phyloP scores from a whole-genome alignment of 2,113 vertebrate genomes.

The Ictalurus punctatus region DNA sequence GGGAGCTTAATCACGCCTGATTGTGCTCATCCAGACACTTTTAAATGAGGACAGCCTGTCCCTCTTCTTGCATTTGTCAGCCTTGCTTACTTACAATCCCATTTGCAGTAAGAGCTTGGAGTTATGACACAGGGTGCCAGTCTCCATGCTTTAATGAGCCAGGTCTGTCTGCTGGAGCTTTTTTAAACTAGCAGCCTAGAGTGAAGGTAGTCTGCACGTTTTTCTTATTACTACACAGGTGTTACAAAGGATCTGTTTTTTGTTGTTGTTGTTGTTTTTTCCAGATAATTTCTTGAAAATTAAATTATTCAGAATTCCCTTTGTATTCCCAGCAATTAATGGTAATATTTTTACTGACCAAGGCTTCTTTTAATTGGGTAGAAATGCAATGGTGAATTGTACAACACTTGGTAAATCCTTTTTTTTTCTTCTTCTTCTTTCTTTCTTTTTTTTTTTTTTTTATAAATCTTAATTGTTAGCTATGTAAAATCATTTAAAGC shows the following conservation, averaged over 20 bases:
- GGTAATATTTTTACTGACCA: not conserved
- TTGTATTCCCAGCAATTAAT: not conserved
- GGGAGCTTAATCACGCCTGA: conserved; percentile 23
- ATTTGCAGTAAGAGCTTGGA: conserved; percentile 17
- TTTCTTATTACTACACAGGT: conserved; percentile 7
- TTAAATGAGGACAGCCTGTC: conserved; percentile 19
- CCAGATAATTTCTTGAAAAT: conserved; percentile 6
- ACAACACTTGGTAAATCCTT: not conserved
- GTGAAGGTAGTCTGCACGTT: conserved; percentile 5
- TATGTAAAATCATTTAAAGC: not conserved
- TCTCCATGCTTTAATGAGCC: conserved; percentile 16
- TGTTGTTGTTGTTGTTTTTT: not conserved
- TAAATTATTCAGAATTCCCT: not conserved
- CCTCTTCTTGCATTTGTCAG: not conserved
- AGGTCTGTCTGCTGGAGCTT: conserved; percentile 1
- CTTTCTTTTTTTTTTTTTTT: too few relatives aligned
- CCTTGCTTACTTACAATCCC: conserved; percentile 30
- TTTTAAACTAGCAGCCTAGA: conserved; percentile 24
- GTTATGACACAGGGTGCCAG: conserved; percentile 24
- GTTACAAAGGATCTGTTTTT: not conserved
- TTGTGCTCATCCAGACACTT: conserved; percentile 30
- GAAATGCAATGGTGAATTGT: not conserved
- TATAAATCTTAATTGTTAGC: not conserved
- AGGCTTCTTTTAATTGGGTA: not conserved
- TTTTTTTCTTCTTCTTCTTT: too few relatives aligned